phyloP scores from a whole-genome alignment of 2,888 invertebrate species.

The Phengaris arion region DNA sequence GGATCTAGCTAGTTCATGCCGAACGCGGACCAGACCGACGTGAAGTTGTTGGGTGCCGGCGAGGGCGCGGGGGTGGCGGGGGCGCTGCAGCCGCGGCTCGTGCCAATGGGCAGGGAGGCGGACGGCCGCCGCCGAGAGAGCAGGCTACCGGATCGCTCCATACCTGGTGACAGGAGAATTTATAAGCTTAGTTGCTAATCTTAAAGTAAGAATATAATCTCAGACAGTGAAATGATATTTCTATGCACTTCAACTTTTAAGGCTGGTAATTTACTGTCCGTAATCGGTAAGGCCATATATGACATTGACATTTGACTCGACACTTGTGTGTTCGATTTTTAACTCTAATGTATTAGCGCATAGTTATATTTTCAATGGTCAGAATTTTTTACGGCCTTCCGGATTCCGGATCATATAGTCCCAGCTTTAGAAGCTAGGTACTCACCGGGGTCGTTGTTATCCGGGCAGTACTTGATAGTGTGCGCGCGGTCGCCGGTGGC shows the following conservation, averaged over 20 bases:
- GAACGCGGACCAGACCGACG: conserved; percentile 48
- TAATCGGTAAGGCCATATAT: too few species aligned
- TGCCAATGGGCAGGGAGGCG: conserved; percentile 41
- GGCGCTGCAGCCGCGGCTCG: conserved; percentile 39
- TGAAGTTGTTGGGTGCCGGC: conserved; percentile 44
- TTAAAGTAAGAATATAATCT: too few species aligned
- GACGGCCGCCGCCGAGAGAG: conserved; percentile 54
- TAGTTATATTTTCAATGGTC: too few species aligned
- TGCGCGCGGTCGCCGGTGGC: conserved; percentile 86
- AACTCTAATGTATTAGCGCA: too few species aligned
- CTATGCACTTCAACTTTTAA: too few species aligned
- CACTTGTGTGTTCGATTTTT: too few species aligned
- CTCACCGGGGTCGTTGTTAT: conserved; percentile 44
- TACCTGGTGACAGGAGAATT: conserved; percentile 37
- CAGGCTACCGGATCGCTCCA: conserved; percentile 51
- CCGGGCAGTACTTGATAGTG: conserved; percentile 87
- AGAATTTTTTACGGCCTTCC: too few species aligned
- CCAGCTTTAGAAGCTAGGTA: not conserved
- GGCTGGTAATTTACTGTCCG: too few species aligned
- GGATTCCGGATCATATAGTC: too few species aligned
- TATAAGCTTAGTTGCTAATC: not conserved
- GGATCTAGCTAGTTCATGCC: conserved; percentile 46
- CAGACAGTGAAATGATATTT: too few species aligned
- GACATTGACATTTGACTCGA: too few species aligned
- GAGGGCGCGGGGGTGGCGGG: conserved; percentile 52